phyloP scores from a whole-genome alignment of 2,113 vertebrate species.

The Eclectus roratus region DNA sequence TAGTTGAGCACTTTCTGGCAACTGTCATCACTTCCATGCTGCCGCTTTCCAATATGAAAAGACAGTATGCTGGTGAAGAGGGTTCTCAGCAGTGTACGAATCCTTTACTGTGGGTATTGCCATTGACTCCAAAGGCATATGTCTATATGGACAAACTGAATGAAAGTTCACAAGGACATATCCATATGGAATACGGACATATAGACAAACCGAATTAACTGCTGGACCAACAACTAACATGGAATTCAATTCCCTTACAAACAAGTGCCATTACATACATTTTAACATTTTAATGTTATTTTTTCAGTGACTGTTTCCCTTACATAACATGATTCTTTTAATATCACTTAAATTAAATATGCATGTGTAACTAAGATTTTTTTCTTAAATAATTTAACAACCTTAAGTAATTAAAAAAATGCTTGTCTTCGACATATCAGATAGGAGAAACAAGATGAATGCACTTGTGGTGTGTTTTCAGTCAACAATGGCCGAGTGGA shows the following conservation, averaged over 20 bases:
- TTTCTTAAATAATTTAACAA: not conserved
- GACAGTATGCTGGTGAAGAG: not conserved
- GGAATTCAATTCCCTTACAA: not conserved
- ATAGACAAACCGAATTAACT: not conserved
- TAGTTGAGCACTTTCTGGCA: not conserved
- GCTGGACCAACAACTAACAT: not conserved
- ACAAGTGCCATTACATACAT: accelerated
- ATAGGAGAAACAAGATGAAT: not conserved
- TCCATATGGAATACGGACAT: not conserved
- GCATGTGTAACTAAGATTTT: not conserved
- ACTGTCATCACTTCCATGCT: accelerated
- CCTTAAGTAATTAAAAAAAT: not conserved
- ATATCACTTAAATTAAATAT: not conserved
- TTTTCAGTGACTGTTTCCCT: not conserved
- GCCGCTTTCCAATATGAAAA: not conserved
- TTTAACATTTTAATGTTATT: not conserved
- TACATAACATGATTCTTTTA: not conserved
- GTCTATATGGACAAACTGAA: not conserved
- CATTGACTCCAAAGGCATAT: not conserved
- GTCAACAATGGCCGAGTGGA: not conserved
- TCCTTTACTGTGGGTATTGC: not conserved
- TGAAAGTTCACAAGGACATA: not conserved
- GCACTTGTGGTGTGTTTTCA: not conserved
- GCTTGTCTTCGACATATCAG: not conserved
- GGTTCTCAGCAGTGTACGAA: accelerated